Percentiles rank a stretch among this genome's conserved stretches.
These are phyloP conservation scores for Hoplias malabaricus DNA, from an alignment of 2,113 vertebrate genomes.

Conservation along the genomic window DNA sequence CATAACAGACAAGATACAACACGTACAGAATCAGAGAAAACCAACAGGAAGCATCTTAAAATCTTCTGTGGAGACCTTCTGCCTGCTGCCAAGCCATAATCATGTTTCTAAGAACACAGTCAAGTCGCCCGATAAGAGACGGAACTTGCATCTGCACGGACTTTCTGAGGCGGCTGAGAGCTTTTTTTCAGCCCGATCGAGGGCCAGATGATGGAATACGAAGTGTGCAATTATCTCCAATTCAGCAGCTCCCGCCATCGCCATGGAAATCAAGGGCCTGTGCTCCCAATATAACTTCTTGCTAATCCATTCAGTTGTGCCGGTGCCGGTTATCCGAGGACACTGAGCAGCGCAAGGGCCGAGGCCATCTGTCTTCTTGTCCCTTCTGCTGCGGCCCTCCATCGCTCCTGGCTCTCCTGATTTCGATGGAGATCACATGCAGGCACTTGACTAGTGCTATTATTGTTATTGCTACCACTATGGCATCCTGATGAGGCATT, in stretches of 20 bases:
- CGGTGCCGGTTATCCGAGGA: constrained; percentile 1
- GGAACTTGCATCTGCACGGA: background rate
- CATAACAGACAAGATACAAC: too few species aligned
- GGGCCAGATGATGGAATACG: constrained; percentile 27
- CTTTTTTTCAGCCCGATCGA: background rate
- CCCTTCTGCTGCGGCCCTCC: background rate
- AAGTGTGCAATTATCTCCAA: constrained; percentile 35
- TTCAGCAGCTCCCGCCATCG: constrained; percentile 28
- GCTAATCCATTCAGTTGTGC: background rate
- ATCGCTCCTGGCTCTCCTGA: background rate
- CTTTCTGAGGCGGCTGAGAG: background rate
- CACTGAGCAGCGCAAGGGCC: background rate
- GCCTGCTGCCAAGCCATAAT: background rate
- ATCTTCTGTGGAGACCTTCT: background rate
- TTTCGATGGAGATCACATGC: background rate
- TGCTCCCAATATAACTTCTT: constrained; percentile 34
- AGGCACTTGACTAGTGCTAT: background rate
- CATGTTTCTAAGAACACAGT: background rate
- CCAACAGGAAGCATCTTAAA: too few species aligned
- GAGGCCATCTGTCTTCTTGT: constrained; percentile 15
- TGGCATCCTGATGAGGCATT: background rate
- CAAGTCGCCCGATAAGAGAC: background rate
- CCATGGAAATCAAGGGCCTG: constrained; percentile 24
- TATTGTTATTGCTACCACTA: background rate
- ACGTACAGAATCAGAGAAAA: too few species aligned